phyloP scores from a whole-genome alignment of 2,113 vertebrate genomes.

The Gadus macrocephalus region DNA sequence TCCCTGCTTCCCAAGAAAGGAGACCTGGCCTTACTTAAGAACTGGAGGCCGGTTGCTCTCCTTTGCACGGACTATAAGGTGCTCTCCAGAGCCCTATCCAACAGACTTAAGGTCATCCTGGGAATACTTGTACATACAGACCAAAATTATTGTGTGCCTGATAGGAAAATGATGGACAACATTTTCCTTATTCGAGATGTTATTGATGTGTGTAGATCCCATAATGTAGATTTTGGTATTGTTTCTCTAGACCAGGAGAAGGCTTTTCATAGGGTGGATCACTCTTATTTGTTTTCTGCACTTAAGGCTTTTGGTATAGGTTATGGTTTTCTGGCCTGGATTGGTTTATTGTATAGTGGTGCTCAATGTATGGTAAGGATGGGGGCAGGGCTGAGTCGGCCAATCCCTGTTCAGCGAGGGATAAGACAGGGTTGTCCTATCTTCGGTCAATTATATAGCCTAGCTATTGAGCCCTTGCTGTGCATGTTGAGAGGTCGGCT shows the following conservation, averaged over 20 bases:
- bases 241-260: background rate
- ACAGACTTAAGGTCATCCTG: no score
- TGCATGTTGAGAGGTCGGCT: background rate
- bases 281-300: no score
- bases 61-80: no score
- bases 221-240: background rate
- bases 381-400: background rate
- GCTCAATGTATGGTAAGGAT: background rate
- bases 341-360: background rate
- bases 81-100: no score
- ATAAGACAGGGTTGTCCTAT: background rate
- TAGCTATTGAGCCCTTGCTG: background rate
- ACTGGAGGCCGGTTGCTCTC: slow-evolving; percentile 9
- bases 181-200: no score
- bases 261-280: no score
- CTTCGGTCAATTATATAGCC: background rate
- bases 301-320: no score
- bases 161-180: background rate
- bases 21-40: slow-evolving; percentile 9
- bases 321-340: background rate
- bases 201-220: background rate
- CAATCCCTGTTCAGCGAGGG: background rate
- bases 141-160: background rate
- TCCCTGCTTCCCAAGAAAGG: slow-evolving; percentile 14
- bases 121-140: background rate